Base-by-base conservation (phyloP, 2,888 invertebrate genomes). In the Pyrgus malvae region DNA sequence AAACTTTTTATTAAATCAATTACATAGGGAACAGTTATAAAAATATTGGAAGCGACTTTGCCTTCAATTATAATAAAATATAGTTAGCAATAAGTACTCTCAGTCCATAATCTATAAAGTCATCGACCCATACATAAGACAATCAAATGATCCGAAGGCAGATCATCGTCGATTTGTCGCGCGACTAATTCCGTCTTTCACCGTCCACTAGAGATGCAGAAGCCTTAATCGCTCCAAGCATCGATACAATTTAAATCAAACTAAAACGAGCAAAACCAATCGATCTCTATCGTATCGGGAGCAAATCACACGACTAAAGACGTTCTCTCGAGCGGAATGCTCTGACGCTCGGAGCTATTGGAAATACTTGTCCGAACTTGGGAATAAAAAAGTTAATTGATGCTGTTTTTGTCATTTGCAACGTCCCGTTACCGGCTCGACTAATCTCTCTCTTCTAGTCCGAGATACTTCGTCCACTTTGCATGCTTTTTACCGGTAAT, bases 161-260 rank as follows among this genome's bases (percentile, higher is more conserved):
- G 55, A 56, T 63, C 59, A 64, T 62, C 57, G 57, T 55, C 55
- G 55, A 64, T 61, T 64, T 67, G 62, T 61, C 48, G 61, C 63
- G 59, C 59, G 71, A 75, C 73, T 72, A 82, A 83, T 82, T 79
- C 74, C 69, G 71, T 77, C 78, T 74, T 67, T 67, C 70, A 64
- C 66, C 68, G 67, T 67, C 68, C 68, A 63, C 64, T 69, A 65
- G 67, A 70, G 74, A 69, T 70, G 68, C 73, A 76, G 79, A 78
- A 82, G 76, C 82, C 76, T 79, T 85, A 86, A 87, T 87, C 87
- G 86, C 76, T 72, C 68, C 73, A 66, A 78, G 79, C 78, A 81
- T 82, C 83, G 83, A 83, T 86, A 88, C 87, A 86, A 83, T 88
- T 88, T 83, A 83, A 85, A 86, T 85, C 79, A 74, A 73, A 78